Evolutionary conservation across 2,113 vertebrate species (phyloP).

Genomic region (Platysternon megacephalum): DNA sequence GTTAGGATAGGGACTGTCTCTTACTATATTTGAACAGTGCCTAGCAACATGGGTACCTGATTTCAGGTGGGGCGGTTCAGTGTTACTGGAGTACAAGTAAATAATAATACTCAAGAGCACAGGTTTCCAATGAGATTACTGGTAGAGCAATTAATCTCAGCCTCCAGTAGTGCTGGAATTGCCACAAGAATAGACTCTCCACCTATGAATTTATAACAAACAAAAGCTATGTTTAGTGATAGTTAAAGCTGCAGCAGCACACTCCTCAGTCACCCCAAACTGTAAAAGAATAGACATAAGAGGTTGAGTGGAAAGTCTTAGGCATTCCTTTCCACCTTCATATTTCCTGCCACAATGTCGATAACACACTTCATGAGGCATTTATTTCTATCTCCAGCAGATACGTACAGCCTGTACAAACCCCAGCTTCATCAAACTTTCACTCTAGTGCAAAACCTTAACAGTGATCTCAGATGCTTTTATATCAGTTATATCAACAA

Average conservation of each 20-base stretch:
- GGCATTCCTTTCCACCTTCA: neutral
- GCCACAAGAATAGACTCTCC: neutral
- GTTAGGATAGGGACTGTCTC: no score
- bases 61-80: neutral
- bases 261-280: neutral
- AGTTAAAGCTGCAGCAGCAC: neutral
- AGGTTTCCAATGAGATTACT: neutral
- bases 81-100: neutral
- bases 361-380: neutral
- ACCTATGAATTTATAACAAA: neutral
- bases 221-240: neutral
- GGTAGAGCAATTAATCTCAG: neutral
- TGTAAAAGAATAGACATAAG: neutral
- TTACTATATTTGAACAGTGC: neutral
- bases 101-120: rapidly evolving
- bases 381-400: neutral
- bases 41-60: neutral
- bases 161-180: neutral
- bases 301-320: neutral
- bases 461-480: neutral
- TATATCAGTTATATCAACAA: neutral
- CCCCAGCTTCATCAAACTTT: neutral
- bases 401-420: neutral
- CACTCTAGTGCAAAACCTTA: neutral
- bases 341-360: neutral